phyloP scores from a whole-genome alignment of 2,888 invertebrate species.

The Lamellibrachia columna region DNA sequence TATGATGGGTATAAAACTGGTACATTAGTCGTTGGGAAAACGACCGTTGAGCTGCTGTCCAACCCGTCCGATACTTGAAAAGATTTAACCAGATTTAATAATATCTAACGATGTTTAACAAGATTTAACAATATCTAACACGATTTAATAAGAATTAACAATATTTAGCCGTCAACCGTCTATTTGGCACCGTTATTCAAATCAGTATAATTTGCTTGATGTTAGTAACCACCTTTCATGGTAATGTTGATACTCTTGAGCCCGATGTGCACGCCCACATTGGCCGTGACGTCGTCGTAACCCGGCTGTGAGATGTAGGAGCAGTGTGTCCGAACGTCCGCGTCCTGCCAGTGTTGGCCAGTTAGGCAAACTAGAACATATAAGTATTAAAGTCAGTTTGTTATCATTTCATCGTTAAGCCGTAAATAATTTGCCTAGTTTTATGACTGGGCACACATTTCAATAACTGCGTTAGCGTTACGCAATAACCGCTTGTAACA shows the following conservation, averaged over 20 bases:
- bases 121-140: not conserved
- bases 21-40: too few species aligned
- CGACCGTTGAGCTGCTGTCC: too few species aligned
- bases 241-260: constrained; percentile 95
- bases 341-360: constrained; percentile 73
- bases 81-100: too few species aligned
- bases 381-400: too few species aligned
- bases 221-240: constrained; percentile 76
- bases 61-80: too few species aligned
- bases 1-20: too few species aligned
- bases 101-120: too few species aligned
- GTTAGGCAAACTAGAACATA: constrained; percentile 66
- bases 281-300: constrained; percentile 31
- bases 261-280: constrained; percentile 89
- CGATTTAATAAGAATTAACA: not conserved
- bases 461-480: too few species aligned
- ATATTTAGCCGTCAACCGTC: not conserved
- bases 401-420: too few species aligned
- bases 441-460: too few species aligned
- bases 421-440: too few species aligned
- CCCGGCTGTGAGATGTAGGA: constrained; percentile 31
- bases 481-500: too few species aligned
- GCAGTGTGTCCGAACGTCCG: constrained; percentile 62
- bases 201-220: constrained; percentile 13
- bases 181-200: not conserved